phyloP scores from a whole-genome alignment of 2,113 vertebrate genomes.

The Cyprinodon variegatus region DNA sequence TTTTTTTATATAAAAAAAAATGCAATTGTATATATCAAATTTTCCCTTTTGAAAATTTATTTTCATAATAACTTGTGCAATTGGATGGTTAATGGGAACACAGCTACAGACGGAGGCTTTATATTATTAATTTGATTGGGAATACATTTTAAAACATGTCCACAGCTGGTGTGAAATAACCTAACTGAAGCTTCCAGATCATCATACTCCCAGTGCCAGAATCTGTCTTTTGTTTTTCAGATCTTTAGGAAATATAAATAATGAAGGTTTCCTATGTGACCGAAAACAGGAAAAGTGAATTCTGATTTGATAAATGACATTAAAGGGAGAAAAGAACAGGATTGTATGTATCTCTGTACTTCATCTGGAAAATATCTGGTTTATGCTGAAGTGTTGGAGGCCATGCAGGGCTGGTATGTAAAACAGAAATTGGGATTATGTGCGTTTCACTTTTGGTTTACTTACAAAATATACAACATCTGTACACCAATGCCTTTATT shows the following conservation, averaged over 20 bases:
- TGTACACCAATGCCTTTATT: slow-evolving; percentile 27
- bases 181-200: not conserved
- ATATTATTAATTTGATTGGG: too few species aligned
- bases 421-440: not conserved
- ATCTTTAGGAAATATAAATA: not conserved
- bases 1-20: too few species aligned
- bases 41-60: too few species aligned
- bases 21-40: too few species aligned
- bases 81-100: too few species aligned
- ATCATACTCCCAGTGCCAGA: not conserved
- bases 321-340: not conserved
- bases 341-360: not conserved
- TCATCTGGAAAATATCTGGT: not conserved
- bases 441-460: slow-evolving; percentile 16
- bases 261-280: not conserved
- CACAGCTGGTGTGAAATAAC: not conserved
- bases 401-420: slow-evolving; percentile 15
- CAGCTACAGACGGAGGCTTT: too few species aligned
- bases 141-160: not conserved
- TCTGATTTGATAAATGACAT: not conserved
- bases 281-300: not conserved
- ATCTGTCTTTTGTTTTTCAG: not conserved
- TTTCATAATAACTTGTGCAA: too few species aligned
- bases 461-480: slow-evolving; percentile 20
- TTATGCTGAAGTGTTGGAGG: not conserved